phyloP scores from a whole-genome alignment of 1,140 invertebrate species.

The Drosophila serrata region DNA sequence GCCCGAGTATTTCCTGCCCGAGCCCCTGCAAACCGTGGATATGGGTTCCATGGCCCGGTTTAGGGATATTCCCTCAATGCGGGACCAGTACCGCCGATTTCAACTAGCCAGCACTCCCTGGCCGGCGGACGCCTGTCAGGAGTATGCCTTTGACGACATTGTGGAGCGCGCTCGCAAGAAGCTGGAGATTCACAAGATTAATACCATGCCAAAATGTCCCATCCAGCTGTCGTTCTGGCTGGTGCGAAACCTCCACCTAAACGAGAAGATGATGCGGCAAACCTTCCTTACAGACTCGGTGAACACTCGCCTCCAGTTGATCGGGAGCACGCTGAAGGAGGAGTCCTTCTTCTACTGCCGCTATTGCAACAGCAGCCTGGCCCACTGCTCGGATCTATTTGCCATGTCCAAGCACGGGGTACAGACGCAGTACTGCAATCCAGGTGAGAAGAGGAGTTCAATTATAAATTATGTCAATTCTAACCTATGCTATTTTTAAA shows the following conservation, averaged over 20 bases:
- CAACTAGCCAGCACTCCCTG: constrained; percentile 86
- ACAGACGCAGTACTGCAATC: constrained; percentile 93
- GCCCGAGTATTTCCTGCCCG: constrained; percentile 87
- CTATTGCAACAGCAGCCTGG: constrained; percentile 88
- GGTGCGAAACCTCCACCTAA: constrained; percentile 87
- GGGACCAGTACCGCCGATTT: constrained; percentile 80
- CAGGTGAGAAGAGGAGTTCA: constrained; percentile 78
- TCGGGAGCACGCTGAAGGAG: constrained; percentile 87
- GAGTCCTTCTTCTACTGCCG: constrained; percentile 88
- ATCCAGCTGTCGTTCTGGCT: constrained; percentile 91
- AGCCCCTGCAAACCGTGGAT: constrained; percentile 86
- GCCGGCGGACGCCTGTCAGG: constrained; percentile 88
- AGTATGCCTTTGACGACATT: constrained; percentile 88
- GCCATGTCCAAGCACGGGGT: constrained; percentile 93
- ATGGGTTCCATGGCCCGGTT: constrained; percentile 85
- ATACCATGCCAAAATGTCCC: constrained; percentile 88
- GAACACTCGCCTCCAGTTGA: constrained; percentile 88
- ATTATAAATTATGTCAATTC: neutral
- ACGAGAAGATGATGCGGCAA: constrained; percentile 87
- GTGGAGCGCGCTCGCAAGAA: constrained; percentile 83
- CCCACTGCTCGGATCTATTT: constrained; percentile 90
- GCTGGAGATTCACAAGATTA: constrained; percentile 78
- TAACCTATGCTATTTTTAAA: constrained; percentile 33
- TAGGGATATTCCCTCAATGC: constrained; percentile 77
- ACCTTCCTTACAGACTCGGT: constrained; percentile 89